phyloP scores from a whole-genome alignment of 2,888 invertebrate species.

The Penaeus monodon region DNA sequence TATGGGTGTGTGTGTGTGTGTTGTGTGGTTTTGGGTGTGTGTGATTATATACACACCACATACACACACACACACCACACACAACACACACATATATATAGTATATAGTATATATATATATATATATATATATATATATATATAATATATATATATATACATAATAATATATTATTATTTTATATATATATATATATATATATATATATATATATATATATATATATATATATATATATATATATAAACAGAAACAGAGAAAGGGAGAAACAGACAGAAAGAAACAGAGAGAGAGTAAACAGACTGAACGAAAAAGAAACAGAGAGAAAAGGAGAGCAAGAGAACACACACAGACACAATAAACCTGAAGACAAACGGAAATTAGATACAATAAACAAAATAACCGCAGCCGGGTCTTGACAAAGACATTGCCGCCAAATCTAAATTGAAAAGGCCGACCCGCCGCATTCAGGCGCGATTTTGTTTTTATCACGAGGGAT shows the following conservation, averaged over 20 bases:
- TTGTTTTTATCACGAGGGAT: slow-evolving; percentile 59
- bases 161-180: no score
- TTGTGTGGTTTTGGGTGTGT: no score
- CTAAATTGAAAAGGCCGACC: slow-evolving; percentile 59
- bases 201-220: no score
- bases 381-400: slow-evolving; percentile 18
- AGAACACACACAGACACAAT: slow-evolving; percentile 11
- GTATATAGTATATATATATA: no score
- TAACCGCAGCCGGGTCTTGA: slow-evolving; percentile 17
- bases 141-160: no score
- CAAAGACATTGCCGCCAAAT: slow-evolving; percentile 59
- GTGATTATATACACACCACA: no score
- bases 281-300: not conserved
- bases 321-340: slow-evolving; percentile 15
- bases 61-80: no score
- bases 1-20: no score
- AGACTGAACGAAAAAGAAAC: not conserved
- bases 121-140: no score
- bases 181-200: no score
- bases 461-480: slow-evolving; percentile 60
- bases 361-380: not conserved
- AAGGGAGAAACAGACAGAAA: not conserved
- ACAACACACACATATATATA: no score
- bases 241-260: not conserved
- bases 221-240: no score